Base-by-base conservation (phyloP, 2,797 vertebrate genomes). In the Hemibagrus guttatus region DNA sequence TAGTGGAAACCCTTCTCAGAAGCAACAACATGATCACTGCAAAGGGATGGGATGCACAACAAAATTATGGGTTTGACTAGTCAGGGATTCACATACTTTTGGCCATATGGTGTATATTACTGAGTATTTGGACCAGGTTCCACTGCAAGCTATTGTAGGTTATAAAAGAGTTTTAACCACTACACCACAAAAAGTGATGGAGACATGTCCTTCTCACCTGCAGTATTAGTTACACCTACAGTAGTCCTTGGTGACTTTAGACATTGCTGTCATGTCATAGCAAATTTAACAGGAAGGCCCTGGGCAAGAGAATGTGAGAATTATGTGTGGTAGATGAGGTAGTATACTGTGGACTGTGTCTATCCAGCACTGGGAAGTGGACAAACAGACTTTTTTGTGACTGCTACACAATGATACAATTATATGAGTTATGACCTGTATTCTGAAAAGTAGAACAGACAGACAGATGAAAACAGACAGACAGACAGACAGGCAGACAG, bases 351-450 rank as follows among this genome's bases (percentile, higher is more conserved):
- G 39, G 58, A 64, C 1, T 16, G 13, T 63, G 79, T 35, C 59
- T 64, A 42, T 28, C 79, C 58, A 81, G 23, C 58, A 63, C 13
- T 63, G 13, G 26, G 58, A 39, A 58, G 4, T 23, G 54, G 31
- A 31, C 49, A 75, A 52, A 63, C 58, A 63, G 35, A 59, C 46
- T 23, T 42, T n/a, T 11, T 81, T 81, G 26, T 64, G 79, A 17
- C 49, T 80, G 78, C 9, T 80, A 80, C 19, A 61, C 59, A 23
- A 80, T 58, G 17, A 35, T 35, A 58, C 21, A 61, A 61, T 80
- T 80, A 61, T 80, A 80, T 42, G 78, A 80, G 19, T 61, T 80
- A 56, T 75, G n/a, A n/a, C n/a, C n/a, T n/a, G n/a, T n/a, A n/a
- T n/a, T n/a, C n/a, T n/a, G n/a, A n/a, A n/a, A n/a, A n/a, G n/a